These are phyloP conservation scores for Anoplolepis gracilipes DNA, from an alignment of 1,140 invertebrate genomes.

Conservation along the genomic window DNA sequence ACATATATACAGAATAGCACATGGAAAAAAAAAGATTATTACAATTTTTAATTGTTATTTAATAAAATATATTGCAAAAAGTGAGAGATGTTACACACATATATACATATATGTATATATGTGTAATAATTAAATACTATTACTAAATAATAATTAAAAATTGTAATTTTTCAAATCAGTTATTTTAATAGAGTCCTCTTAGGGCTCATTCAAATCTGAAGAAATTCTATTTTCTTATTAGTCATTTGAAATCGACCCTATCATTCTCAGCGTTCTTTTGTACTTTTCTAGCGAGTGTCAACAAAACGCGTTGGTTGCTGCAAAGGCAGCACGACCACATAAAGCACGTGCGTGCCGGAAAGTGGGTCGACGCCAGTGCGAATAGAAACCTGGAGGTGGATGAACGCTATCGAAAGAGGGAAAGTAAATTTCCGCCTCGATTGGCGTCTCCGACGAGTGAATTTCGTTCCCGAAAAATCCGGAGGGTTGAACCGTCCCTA, in stretches of 20 bases:
- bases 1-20: no score
- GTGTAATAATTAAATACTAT: no score
- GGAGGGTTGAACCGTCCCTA: background rate
- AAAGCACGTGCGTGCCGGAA: constrained; percentile 46
- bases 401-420: constrained; percentile 35
- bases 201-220: constrained; percentile 8
- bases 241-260: background rate
- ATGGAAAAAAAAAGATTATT: no score
- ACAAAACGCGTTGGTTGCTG: background rate
- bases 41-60: no score
- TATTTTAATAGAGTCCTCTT: background rate
- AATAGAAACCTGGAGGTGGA: constrained; percentile 36
- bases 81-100: no score
- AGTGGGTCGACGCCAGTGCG: constrained; percentile 55
- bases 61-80: no score
- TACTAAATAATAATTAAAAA: background rate
- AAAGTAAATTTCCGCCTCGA: constrained; percentile 72
- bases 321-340: background rate
- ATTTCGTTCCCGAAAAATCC: constrained; percentile 54
- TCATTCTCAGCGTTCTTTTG: constrained; percentile 19
- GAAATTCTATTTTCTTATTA: background rate
- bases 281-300: constrained; percentile 22
- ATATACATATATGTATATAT: no score
- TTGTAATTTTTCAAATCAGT: background rate
- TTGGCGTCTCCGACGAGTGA: constrained; percentile 55